Conservation (phyloP, 2,888 invertebrate genomes). For the Eurytoma adleriae region DNA sequence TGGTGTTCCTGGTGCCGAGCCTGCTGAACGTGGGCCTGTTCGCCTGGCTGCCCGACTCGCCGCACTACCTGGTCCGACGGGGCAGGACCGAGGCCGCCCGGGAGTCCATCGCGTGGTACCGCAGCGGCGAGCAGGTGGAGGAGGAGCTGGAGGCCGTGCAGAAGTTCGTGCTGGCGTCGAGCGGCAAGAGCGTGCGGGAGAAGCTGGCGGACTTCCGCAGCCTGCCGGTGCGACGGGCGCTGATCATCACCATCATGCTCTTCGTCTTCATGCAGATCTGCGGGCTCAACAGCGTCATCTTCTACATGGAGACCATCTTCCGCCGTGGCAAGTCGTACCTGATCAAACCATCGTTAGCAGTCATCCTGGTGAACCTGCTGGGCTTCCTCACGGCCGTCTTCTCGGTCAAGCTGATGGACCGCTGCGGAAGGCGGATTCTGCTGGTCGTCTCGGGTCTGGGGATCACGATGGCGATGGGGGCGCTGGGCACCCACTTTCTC, state of each 20-base stretch:
- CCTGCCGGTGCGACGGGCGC: slow-evolving; percentile 60
- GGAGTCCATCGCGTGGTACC: slow-evolving; percentile 22
- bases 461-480: slow-evolving; percentile 25
- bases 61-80: slow-evolving; percentile 60
- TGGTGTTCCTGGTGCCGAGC: slow-evolving; percentile 59
- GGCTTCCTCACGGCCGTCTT: slow-evolving; percentile 59
- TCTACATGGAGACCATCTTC: slow-evolving; percentile 71
- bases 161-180: slow-evolving; percentile 60
- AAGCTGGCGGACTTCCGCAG: slow-evolving; percentile 21
- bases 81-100: neutral
- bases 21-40: slow-evolving; percentile 56
- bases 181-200: slow-evolving; percentile 48
- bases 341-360: slow-evolving; percentile 63
- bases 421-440: slow-evolving; percentile 62
- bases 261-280: slow-evolving; percentile 66
- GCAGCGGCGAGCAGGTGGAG: neutral
- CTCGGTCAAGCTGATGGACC: slow-evolving; percentile 65
- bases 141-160: slow-evolving; percentile 49
- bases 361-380: slow-evolving; percentile 62
- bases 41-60: slow-evolving; percentile 68
- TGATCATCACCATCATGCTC: slow-evolving; percentile 61
- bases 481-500: slow-evolving; percentile 61
- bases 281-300: slow-evolving; percentile 66
- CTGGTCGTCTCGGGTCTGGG: slow-evolving; percentile 64
- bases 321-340: slow-evolving; percentile 60